Percentiles rank a stretch among this genome's conserved stretches.
These are phyloP conservation scores for Trididemnum nubilum DNA, from an alignment of 23 tunicate species.

Conservation along the genomic window DNA sequence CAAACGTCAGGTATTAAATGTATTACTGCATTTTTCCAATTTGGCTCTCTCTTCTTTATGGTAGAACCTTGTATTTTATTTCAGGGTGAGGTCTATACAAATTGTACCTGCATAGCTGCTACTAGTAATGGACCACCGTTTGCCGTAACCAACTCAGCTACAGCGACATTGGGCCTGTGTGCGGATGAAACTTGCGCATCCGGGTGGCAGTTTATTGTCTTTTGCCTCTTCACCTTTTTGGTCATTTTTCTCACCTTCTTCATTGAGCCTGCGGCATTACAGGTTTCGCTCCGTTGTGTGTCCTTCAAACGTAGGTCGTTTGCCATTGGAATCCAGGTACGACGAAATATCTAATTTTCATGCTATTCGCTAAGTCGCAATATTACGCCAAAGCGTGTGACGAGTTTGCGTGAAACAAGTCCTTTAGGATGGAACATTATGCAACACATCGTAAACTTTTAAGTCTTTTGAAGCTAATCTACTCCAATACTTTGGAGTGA, in stretches of 20 bases:
- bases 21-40: too few relatives aligned
- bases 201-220: constrained; percentile 36
- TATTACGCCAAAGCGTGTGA: not conserved
- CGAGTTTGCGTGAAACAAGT: too few relatives aligned
- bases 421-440: too few relatives aligned
- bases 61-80: not conserved
- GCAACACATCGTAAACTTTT: too few relatives aligned
- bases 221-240: constrained; percentile 47
- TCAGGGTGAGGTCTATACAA: constrained; percentile 12
- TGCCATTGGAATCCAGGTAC: constrained; percentile 82
- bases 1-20: too few relatives aligned
- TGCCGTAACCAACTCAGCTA: not conserved
- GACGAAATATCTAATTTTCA: not conserved
- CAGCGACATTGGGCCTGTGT: constrained; percentile 40
- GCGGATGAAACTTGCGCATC: constrained; percentile 23
- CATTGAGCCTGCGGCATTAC: constrained; percentile 66
- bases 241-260: constrained; percentile 69
- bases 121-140: constrained; percentile 3
- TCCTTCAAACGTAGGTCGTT: constrained; percentile 74
- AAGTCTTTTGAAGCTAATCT: too few relatives aligned
- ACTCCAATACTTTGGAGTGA: too few relatives aligned
- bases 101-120: constrained; percentile 30
- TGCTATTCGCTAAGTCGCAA: not conserved
- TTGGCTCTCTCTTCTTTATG: too few relatives aligned
- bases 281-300: constrained; percentile 69